Percentiles rank a stretch among this genome's conserved stretches.
Conservation (phyloP, 2,888 invertebrate species). For the Masnerella sp. region DNA sequence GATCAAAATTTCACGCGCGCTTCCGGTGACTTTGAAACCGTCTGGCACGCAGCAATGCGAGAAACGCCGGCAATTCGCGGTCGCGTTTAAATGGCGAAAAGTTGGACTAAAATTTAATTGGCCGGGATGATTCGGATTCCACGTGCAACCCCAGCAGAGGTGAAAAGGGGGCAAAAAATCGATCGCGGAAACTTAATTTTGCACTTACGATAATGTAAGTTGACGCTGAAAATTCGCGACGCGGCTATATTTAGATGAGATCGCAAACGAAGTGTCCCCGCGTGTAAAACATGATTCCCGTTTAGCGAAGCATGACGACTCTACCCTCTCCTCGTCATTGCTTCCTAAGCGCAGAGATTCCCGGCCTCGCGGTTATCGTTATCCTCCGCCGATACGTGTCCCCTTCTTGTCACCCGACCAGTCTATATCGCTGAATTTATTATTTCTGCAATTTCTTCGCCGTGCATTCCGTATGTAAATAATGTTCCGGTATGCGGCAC, state of each 20-base stretch:
- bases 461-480: conserved; percentile 21
- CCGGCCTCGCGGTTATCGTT: conserved; percentile 43
- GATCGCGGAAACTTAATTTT: conserved; percentile 26
- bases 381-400: conserved; percentile 38
- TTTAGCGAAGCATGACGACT: conserved; percentile 67
- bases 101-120: conserved; percentile 22
- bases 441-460: conserved; percentile 31
- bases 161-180: conserved; percentile 24
- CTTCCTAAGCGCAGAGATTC: conserved; percentile 30
- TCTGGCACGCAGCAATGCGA: too few species aligned
- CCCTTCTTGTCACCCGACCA: conserved; percentile 22
- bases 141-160: conserved; percentile 10
- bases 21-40: too few species aligned
- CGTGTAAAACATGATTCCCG: conserved; percentile 65
- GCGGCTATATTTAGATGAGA: conserved; percentile 69
- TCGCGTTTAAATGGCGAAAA: not conserved
- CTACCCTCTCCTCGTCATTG: conserved; percentile 57
- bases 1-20: too few species aligned
- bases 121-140: conserved; percentile 16
- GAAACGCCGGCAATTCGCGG: conserved; percentile 9
- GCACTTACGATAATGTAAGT: conserved; percentile 63
- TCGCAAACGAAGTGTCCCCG: conserved; percentile 65
- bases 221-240: conserved; percentile 60
- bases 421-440: conserved; percentile 41
- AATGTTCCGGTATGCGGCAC: conserved; percentile 16